These are phyloP conservation scores for Drosophila peninsularis DNA, from an alignment of 2,888 invertebrate species.

Conservation along the genomic window DNA sequence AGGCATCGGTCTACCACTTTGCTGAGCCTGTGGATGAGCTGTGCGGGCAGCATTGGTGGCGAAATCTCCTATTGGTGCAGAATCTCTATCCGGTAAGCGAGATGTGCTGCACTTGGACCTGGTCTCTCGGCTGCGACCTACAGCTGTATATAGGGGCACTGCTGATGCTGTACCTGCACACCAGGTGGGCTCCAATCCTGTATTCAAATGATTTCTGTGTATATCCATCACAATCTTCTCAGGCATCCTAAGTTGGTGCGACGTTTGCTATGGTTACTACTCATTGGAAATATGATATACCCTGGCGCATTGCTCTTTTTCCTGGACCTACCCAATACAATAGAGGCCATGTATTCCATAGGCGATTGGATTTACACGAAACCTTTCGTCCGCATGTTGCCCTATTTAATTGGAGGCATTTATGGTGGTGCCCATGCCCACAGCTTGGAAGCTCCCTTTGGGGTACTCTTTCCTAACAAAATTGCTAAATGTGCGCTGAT, in stretches of 20 bases:
- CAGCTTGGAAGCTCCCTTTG: conserved; percentile 17
- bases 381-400: conserved; percentile 26
- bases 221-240: background rate
- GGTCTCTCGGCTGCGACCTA: conserved; percentile 59
- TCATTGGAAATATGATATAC: conserved; percentile 6
- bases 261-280: conserved; percentile 7
- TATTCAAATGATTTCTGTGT: background rate
- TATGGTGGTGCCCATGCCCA: conserved; percentile 37
- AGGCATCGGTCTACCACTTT: conserved; percentile 44
- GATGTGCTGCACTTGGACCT: conserved; percentile 56
- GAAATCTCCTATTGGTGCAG: conserved; percentile 44
- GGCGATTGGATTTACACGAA: conserved; percentile 30
- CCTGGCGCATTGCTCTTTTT: conserved; percentile 7
- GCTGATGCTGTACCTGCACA: conserved; percentile 46
- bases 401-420: conserved; percentile 42
- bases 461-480: background rate
- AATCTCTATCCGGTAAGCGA: conserved; percentile 28
- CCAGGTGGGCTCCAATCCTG: conserved; percentile 3
- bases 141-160: conserved; percentile 46
- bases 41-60: conserved; percentile 39
- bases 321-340: background rate
- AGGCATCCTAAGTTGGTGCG: conserved; percentile 33
- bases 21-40: conserved; percentile 37
- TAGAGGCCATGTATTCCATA: conserved; percentile 6
- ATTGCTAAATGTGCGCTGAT: background rate